Evolutionary conservation across 2,113 vertebrate species (phyloP), one percentile per base, ranked within the genome.

Genomic region (Festucalex cinctus): DNA sequence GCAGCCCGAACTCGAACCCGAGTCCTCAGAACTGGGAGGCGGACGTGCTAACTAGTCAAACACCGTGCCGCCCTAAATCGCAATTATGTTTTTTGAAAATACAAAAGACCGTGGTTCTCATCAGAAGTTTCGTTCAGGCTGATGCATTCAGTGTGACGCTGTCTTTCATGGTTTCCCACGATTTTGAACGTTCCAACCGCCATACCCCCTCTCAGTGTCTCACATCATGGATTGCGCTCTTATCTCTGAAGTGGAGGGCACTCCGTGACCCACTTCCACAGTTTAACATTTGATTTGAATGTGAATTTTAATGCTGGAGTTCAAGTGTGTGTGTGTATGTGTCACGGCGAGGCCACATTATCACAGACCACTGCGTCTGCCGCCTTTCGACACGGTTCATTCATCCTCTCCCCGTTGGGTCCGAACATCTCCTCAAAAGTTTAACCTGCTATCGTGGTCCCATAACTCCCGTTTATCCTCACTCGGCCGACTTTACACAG

Each of bases 221-320:
- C 8, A 3, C 9, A n/a, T 51, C 19, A 2, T 3, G 28, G 17
- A n/a, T 36, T 36, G 3, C 17, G 36, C 57, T 36, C 17, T 59
- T 59, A 59, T 36, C 57, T 36, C 57, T 59, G 8, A 37, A 57
- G 54, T 26, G 19, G 57, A 59, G 57, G 32, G 20, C 17, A 5
- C 57, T 36, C 32, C 57, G 10, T 59, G 32, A 59, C 57, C 32
- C 57, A 59, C 57, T 59, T 59, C 19, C 32, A 19, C 28, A 59
- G 57, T 59, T 59, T 59, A 59, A 59, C 17, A 59, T 59, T 59
- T 59, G 32, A 59, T 59, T 59, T 36, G 57, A 10, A 59, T 59
- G 28, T 59, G 57, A 37, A n/a, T 59, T 59, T 36, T 59, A 36
- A 59, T 35, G 35, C 57, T n/a, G 16, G 14, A 17, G 32, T 59